Conservation (phyloP, 2,888 invertebrate genomes). For the Philereme transversata region DNA sequence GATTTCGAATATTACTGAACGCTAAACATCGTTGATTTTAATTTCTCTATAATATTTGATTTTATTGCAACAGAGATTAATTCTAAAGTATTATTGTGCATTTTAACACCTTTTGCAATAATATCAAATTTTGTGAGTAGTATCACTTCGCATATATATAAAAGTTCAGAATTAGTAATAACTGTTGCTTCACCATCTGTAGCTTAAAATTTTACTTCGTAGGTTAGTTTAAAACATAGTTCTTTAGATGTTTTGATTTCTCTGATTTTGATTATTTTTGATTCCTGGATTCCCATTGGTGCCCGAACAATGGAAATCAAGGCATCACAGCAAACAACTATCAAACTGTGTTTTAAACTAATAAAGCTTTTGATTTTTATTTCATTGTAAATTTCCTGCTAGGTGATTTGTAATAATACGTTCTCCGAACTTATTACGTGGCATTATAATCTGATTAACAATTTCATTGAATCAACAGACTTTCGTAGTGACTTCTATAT, state of each 20-base stretch:
- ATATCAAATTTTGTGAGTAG: conserved; percentile 52
- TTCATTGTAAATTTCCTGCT: not conserved
- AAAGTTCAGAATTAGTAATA: not conserved
- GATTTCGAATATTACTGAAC: too few relatives aligned
- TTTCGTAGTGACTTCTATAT: not conserved
- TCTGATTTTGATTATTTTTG: conserved; percentile 29
- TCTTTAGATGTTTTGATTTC: conserved; percentile 38
- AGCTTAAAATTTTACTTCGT: not conserved
- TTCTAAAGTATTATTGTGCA: conserved; percentile 45
- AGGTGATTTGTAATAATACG: not conserved
- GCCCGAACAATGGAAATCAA: conserved; percentile 64
- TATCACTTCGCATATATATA: not conserved
- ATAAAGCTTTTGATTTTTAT: conserved; percentile 23
- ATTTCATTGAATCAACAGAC: too few relatives aligned
- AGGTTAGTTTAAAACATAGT: conserved; percentile 40
- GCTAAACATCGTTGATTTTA: too few relatives aligned
- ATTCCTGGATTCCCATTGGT: conserved; percentile 50
- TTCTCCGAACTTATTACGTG: not conserved
- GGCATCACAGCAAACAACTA: conserved; percentile 34
- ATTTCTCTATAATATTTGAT: conserved; percentile 52
- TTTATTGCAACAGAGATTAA: conserved; percentile 60
- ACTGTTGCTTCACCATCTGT: not conserved
- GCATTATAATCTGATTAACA: too few relatives aligned
- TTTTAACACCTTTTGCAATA: conserved; percentile 59
- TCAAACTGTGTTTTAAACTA: conserved; percentile 43